A percentile compares a stretch with the other conserved stretches of the same genome.
Conservation (phyloP, 2,113 vertebrate species). For the Phylloscopus whistleri region DNA sequence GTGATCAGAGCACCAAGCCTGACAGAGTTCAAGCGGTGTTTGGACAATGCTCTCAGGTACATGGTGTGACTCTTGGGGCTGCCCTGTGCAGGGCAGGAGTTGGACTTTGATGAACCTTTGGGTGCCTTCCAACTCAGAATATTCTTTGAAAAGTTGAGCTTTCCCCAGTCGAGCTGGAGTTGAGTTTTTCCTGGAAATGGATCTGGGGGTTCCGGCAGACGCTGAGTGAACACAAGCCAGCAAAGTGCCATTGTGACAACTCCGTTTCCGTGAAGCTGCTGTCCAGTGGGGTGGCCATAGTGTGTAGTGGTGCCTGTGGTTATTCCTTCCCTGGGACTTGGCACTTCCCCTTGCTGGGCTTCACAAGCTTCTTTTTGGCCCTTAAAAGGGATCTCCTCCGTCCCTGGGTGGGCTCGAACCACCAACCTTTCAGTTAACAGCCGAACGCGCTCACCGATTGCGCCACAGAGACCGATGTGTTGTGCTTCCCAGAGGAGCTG, state of each 20-base stretch:
- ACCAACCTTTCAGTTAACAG: constrained; percentile 83
- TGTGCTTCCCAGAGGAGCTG: accelerated
- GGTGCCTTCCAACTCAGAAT: not conserved
- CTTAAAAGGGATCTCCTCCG: not conserved
- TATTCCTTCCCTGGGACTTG: not conserved
- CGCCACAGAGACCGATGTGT: constrained; percentile 60
- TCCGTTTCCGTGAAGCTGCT: not conserved
- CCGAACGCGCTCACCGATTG: constrained; percentile 75
- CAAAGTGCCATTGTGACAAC: not conserved
- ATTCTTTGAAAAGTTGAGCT: not conserved
- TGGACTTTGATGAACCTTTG: not conserved
- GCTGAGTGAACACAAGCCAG: not conserved
- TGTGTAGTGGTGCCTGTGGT: not conserved
- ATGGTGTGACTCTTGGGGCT: not conserved
- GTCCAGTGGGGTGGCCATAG: no score
- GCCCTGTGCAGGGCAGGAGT: not conserved
- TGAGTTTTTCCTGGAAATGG: not conserved
- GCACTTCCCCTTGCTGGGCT: accelerated
- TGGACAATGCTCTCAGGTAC: not conserved
- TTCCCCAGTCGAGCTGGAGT: not conserved
- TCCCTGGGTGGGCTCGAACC: constrained; percentile 81
- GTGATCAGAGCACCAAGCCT: not conserved
- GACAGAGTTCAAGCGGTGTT: not conserved
- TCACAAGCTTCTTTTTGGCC: accelerated
- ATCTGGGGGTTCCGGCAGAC: not conserved